phyloP scores from a whole-genome alignment of 2,797 vertebrate species.

The Podarcis siculus region DNA sequence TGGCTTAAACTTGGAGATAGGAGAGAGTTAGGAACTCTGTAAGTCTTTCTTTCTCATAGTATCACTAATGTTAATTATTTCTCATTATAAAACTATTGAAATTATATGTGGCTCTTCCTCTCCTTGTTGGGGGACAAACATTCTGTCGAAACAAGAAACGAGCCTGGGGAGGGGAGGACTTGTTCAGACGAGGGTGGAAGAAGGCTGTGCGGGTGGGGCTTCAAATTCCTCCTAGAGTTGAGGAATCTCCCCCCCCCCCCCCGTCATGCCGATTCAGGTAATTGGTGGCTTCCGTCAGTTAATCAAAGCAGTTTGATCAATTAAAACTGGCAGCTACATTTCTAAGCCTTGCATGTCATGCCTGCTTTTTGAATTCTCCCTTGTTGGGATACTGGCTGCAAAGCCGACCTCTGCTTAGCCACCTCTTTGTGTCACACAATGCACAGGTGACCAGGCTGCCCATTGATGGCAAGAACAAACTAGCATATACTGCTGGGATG shows the following conservation, averaged over 20 bases:
- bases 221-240: neutral
- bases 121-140: no score
- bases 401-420: neutral
- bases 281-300: neutral
- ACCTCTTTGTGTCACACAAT: neutral
- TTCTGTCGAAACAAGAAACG: neutral
- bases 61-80: neutral
- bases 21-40: no score
- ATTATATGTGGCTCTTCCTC: no score
- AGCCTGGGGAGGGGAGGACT: no score
- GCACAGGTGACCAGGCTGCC: neutral
- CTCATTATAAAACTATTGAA: neutral
- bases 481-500: neutral
- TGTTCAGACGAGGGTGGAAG: no score
- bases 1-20: neutral
- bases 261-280: neutral
- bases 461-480: neutral
- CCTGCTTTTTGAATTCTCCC: neutral
- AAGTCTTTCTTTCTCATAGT: neutral
- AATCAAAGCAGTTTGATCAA: neutral
- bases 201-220: neutral
- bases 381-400: neutral
- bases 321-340: no score
- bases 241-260: neutral
- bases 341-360: neutral